Base-by-base conservation (phyloP, 1,140 invertebrate species). In the Pachyrhynchus sulphureomaculatus region DNA sequence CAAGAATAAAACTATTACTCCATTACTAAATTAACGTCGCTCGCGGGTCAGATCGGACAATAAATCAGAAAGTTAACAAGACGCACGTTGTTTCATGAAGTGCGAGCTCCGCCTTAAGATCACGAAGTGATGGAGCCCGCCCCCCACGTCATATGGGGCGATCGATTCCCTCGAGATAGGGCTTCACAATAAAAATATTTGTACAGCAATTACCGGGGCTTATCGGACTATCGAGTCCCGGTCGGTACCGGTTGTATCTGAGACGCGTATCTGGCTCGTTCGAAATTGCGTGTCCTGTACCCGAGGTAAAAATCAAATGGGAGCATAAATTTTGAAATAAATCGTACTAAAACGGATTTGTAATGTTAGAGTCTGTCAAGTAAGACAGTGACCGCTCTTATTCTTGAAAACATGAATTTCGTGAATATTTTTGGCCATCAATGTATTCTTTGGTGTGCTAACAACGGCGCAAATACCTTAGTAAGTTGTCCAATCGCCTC, bases 1-100 rank as follows among this genome's bases (percentile, higher is more conserved):
- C 39, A 18, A 34, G 26, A 44, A 42, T 42, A 60, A 60, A 60
- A 60, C 57, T 60, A 60, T 60, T 60, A 60, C 48, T 52, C 47
- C 47, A 60, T 52, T 65, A 62, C 64, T 49, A 65, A 65, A 65
- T 65, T 53, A 59, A 52, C 57, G 52, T 37, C 36, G 44, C 52
- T 59, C 58, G 54, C 47, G 48, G 52, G 33, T 52, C 41, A 52
- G 56, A 69, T 68, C 67, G 57, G 59, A 58, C 57, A 66, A 71
- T 73, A 73, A 72, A 73, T 73, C 70, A 69, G 66, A 72, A 69
- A 73, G 70, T 72, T 73, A 73, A 73, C 72, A 71, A 73, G 72
- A 73, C 72, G 70, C 68, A 72, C 72, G 67, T 67, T 67, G 63
- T 58, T 66, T 72, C 68, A 68, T 71, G 72, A 71, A 72, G 71